Percentiles rank a stretch among this genome's conserved stretches.
Evolutionary conservation across 2,888 invertebrate genomes (phyloP).

Genomic region (Nasonovia ribisnigri): DNA sequence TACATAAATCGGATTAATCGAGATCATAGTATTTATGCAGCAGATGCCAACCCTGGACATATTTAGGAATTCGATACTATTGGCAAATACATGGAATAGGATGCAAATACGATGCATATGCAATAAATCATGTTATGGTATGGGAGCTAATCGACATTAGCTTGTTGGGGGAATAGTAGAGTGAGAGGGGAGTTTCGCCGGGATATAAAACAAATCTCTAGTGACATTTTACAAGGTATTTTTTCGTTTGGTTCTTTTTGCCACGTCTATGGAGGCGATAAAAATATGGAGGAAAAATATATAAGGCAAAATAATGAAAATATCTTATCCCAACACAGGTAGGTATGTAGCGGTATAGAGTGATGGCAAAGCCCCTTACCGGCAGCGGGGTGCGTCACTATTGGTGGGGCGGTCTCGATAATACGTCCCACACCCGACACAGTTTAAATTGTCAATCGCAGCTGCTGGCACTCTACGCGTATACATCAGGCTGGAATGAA

Average conservation of each 20-base stretch:
- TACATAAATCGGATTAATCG: constrained; percentile 49
- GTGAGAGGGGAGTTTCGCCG: background rate
- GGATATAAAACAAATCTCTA: constrained; percentile 35
- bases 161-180: background rate
- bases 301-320: background rate
- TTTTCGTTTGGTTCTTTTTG: background rate
- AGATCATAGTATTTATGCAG: constrained; percentile 20
- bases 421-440: constrained; percentile 29
- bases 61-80: background rate
- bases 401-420: background rate
- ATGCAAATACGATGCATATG: constrained; percentile 3
- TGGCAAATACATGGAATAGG: constrained; percentile 29
- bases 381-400: background rate
- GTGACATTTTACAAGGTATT: constrained; percentile 16
- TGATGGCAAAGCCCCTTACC: background rate
- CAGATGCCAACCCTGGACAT: background rate
- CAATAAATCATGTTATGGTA: constrained; percentile 34
- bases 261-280: background rate
- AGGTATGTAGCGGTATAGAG: background rate
- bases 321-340: background rate
- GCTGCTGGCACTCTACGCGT: constrained; percentile 43
- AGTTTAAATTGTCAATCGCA: constrained; percentile 64
- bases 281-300: background rate
- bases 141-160: background rate
- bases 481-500: constrained; percentile 9